Evolutionary conservation across 1,140 invertebrate species (phyloP), one percentile per base, ranked within the genome.

Genomic region (Drosophila asahinai): DNA sequence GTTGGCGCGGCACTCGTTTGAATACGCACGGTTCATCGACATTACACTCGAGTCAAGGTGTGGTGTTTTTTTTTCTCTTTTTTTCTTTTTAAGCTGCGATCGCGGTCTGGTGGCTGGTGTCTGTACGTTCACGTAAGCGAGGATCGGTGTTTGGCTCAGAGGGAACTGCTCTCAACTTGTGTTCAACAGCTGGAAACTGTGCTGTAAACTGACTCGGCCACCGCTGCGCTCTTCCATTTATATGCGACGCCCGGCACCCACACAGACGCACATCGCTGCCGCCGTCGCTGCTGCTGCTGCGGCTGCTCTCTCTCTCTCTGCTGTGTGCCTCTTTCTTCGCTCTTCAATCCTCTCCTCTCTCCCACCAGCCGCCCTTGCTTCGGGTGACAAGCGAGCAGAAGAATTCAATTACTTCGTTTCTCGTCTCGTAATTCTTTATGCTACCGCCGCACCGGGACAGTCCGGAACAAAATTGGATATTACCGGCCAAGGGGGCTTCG

Each of bases 171-270:
- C 47, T 42, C 48, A 57, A 83, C 77, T 81, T 82, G 80, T 74
- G 91, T 92, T 91, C 67, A 84, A 92, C 91, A 92, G 91, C 73
- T 75, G 76, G 81, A 84, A 80, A 92, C 86, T 92, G 87, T 80
- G 77, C 54, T 57, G 79, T 55, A 36, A 87, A 92, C 81, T 92
- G 80, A 82, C 55, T 78, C 48, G 51, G 45, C 47, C 47, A 52
- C 51, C 52, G 60, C 57, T 40, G 70, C 72, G 70, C 79, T 77
- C 61, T 91, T 81, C 72, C 79, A 67, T 92, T 91, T 92, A 92
- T 92, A 92, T 54, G 47, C 55, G 43, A 42, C 54, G 72, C 45
- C 40, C 51, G 60, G 45, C 60, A 67, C 64, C 15, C 17, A 48
- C 59, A 67, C 65, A 64, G 9, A 3, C 22, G 3, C 43, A 63